These are phyloP conservation scores for Cardinalis cardinalis DNA, from an alignment of 2,113 vertebrate genomes.

Conservation along the genomic window DNA sequence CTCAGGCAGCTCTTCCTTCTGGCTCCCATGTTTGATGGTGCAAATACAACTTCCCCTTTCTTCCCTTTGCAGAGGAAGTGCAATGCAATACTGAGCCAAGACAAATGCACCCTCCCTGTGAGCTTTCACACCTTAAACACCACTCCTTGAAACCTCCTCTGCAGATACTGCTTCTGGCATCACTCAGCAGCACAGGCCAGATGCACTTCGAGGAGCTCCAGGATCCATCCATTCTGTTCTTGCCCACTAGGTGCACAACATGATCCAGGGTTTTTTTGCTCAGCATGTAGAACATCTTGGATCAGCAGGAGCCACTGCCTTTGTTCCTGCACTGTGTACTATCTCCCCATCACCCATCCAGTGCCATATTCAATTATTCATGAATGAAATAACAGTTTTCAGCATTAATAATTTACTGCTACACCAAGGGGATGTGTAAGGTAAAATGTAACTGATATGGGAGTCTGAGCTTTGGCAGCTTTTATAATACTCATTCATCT, in stretches of 20 bases:
- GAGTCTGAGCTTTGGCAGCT: slow-evolving; percentile 64
- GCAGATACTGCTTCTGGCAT: background rate
- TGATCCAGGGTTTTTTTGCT: background rate
- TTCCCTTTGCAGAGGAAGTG: background rate
- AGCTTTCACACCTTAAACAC: background rate
- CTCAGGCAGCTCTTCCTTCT: background rate
- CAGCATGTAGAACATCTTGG: background rate
- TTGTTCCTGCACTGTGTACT: background rate
- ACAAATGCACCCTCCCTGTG: background rate
- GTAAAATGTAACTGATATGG: slow-evolving; percentile 72
- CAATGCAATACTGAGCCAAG: background rate
- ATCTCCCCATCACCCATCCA: slow-evolving; percentile 59
- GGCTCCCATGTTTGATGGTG: background rate
- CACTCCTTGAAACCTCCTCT: background rate
- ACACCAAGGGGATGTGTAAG: slow-evolving; percentile 66
- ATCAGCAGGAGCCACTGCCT: background rate
- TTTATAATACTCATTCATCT: slow-evolving; percentile 76
- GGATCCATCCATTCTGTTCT: background rate
- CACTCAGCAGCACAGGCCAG: background rate
- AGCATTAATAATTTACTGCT: slow-evolving; percentile 81
- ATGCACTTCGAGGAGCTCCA: background rate
- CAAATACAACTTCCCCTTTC: background rate
- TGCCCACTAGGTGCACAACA: background rate
- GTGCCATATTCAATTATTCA: slow-evolving; percentile 81
- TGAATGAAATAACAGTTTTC: slow-evolving; percentile 79